Evolutionary conservation across 2,888 invertebrate species (phyloP).

Genomic region (Ormyrus thymus): DNA sequence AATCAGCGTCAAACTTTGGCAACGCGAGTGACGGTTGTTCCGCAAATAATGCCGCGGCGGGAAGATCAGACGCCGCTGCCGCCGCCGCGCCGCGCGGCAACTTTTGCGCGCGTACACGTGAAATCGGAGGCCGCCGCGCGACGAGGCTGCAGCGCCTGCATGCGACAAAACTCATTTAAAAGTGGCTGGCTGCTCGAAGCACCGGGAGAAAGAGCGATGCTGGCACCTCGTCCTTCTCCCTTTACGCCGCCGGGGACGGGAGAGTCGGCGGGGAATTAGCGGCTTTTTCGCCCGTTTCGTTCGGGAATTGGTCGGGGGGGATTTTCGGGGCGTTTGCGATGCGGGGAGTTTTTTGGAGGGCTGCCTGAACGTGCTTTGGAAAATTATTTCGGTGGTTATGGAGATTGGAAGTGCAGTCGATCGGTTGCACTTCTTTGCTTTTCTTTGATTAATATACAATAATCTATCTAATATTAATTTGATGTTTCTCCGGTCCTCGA

Average conservation of each 20-base stretch:
- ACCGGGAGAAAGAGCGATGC: background rate
- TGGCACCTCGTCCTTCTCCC: too few relatives aligned
- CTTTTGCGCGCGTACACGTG: conserved; percentile 9
- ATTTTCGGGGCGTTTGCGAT: too few relatives aligned
- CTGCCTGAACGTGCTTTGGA: too few relatives aligned
- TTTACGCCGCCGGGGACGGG: background rate
- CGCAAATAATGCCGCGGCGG: conserved; percentile 17
- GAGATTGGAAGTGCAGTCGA: too few relatives aligned
- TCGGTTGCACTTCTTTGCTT: too few relatives aligned
- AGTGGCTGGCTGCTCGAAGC: background rate
- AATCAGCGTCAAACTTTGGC: conserved; percentile 36
- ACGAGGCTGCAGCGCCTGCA: background rate
- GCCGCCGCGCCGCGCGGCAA: background rate
- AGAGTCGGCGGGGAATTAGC: background rate
- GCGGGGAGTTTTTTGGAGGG: too few relatives aligned
- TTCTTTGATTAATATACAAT: too few relatives aligned
- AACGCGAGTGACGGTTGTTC: conserved; percentile 27
- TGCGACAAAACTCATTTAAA: conserved; percentile 38
- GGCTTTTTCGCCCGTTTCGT: too few relatives aligned
- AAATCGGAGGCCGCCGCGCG: background rate
- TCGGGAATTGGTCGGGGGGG: too few relatives aligned
- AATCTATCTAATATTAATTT: too few relatives aligned
- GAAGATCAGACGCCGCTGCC: background rate
- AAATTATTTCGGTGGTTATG: too few relatives aligned
- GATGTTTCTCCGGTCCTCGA: too few relatives aligned